Evolutionary conservation across 2,113 vertebrate genomes (phyloP).

Genomic region (Pseudorasbora parva): DNA sequence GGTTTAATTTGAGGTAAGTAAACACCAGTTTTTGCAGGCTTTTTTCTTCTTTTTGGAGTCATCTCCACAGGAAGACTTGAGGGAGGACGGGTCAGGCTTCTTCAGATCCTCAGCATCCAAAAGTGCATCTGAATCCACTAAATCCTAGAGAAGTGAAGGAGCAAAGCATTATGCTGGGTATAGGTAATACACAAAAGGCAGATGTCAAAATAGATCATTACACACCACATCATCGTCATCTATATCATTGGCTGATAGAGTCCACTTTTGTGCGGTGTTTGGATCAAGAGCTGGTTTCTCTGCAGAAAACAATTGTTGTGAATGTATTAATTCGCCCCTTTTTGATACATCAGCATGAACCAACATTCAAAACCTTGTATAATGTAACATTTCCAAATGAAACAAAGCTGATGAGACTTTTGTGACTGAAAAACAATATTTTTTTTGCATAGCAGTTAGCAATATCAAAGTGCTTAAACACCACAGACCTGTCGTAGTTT

Average conservation of each 20-base stretch:
- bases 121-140: conserved; percentile 91
- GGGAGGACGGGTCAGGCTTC: conserved; percentile 87
- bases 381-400: too few species aligned
- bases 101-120: conserved; percentile 91
- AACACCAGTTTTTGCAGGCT: conserved; percentile 97
- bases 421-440: too few species aligned
- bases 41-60: conserved; percentile 86
- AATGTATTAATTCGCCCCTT: not conserved
- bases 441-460: too few species aligned
- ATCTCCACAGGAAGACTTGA: conserved; percentile 83
- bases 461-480: not conserved
- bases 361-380: too few species aligned
- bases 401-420: too few species aligned
- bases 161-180: not conserved
- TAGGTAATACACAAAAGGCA: not conserved
- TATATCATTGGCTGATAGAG: conserved; percentile 89
- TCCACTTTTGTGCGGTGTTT: conserved; percentile 86
- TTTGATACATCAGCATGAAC: not conserved
- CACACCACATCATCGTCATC: conserved; percentile 88
- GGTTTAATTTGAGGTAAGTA: not conserved
- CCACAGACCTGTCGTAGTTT: conserved; percentile 68
- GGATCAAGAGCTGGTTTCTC: conserved; percentile 88
- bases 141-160: conserved; percentile 75
- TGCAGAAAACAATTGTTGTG: conserved; percentile 54
- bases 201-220: conserved; percentile 1